Evolutionary conservation across 2,113 vertebrate species (phyloP).

Genomic region (Melanerpes aurifrons): DNA sequence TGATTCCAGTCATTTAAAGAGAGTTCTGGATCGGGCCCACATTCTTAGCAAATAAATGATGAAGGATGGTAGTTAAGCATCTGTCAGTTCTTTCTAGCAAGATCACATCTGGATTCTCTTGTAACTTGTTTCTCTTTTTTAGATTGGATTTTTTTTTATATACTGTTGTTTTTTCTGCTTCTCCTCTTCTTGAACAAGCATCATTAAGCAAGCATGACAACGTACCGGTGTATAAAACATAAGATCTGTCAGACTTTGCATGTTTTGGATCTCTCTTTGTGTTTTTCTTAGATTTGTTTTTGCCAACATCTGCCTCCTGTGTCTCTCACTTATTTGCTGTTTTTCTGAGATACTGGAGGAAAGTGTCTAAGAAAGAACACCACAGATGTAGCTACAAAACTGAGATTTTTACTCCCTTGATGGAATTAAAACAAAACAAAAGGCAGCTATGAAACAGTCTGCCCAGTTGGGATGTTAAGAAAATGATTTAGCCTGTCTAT

Average conservation of each 20-base stretch:
- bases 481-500: neutral
- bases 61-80: neutral
- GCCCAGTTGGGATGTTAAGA: neutral
- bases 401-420: neutral
- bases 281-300: constrained; percentile 27
- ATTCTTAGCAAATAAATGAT: neutral
- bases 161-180: neutral
- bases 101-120: constrained; percentile 19
- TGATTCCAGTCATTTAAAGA: neutral
- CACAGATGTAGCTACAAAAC: neutral
- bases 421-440: neutral
- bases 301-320: neutral
- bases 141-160: neutral
- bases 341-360: constrained; percentile 7
- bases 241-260: neutral
- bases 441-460: neutral
- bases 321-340: neutral
- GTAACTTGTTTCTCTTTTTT: neutral
- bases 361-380: neutral
- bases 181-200: neutral
- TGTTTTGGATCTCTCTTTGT: constrained; percentile 11
- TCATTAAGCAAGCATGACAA: neutral
- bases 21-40: neutral
- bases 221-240: neutral
- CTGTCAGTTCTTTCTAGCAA: constrained; percentile 22